These are phyloP conservation scores for Drosophila mayaguana DNA, from an alignment of 2,888 invertebrate species.

Conservation along the genomic window DNA sequence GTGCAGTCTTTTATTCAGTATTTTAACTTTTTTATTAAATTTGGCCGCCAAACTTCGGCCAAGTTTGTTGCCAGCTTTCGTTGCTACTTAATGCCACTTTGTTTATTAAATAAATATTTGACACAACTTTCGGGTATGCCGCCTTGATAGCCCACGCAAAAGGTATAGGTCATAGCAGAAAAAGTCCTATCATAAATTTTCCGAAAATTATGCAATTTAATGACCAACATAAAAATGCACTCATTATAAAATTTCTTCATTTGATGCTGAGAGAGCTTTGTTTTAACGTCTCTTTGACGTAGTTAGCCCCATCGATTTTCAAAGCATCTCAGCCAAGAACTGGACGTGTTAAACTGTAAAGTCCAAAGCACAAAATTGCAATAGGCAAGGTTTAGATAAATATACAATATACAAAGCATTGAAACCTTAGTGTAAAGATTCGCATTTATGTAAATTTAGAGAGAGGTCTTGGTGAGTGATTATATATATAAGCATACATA, in stretches of 20 bases:
- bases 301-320: not conserved
- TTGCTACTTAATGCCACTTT: conserved; percentile 60
- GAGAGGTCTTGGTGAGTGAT: too few relatives aligned
- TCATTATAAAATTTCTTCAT: conserved; percentile 35
- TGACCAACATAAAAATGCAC: conserved; percentile 34
- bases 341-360: too few relatives aligned
- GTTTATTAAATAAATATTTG: conserved; percentile 78
- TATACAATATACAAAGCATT: not conserved
- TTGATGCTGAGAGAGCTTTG: conserved; percentile 4
- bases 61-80: conserved; percentile 51
- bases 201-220: conserved; percentile 33
- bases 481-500: too few relatives aligned
- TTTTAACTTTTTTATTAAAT: conserved; percentile 72
- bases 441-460: too few relatives aligned
- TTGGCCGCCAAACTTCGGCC: conserved; percentile 39
- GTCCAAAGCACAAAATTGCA: not conserved
- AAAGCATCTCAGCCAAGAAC: not conserved
- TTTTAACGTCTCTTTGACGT: not conserved
- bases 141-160: conserved; percentile 43
- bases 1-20: conserved; percentile 52
- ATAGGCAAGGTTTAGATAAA: not conserved
- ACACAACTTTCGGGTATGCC: conserved; percentile 56
- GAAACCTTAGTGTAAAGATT: not conserved
- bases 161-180: conserved; percentile 24
- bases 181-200: conserved; percentile 21